Base-by-base conservation (phyloP, 2,113 vertebrate species). In the Lanius collurio region DNA sequence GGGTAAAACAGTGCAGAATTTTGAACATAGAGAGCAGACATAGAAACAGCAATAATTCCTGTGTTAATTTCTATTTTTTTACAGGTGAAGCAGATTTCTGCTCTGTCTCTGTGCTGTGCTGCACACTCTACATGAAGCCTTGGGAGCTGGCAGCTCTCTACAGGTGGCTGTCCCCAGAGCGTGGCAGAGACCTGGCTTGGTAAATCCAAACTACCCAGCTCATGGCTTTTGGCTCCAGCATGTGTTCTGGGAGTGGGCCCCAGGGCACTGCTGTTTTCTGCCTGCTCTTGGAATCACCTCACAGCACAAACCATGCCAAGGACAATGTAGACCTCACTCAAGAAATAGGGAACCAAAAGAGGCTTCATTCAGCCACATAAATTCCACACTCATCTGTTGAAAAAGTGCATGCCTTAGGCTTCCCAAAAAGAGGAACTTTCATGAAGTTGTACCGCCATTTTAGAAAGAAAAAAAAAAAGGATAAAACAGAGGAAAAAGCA, bases 211-310 rank as follows among this genome's bases (percentile, higher is more conserved):
- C 21, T 77, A 81, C 33, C 22, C 33, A 59, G 5, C 4, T 73
- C 0, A 0, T 0, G 3, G 24, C 24, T 31, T 65, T 85, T 65
- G 55, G 27, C 21, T 46, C 10, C 42, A 28, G 20, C 31, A 1
- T 0, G 1, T 19, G 27, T 42, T 65, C 67, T 76, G 67, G 67
- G n/a, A 83, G 11, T 3, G 1, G 15, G 20, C 7, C 49, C 44
- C 44, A 35, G 21, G 55, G 13, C 26, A 63, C 23, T 44, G 30
- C 27, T 69, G 41, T 27, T 80, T 31, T 73, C 55, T 74, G 20
- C 55, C 70, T 80, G 23, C 26, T 56, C 28, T 47, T 90, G 39
- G 37, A 10, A 42, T 22, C 17, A 37, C 52, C 41, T 44, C 53
- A 9, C 15, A 41, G 31, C n/a, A 56, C 18, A 83, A 76, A 79